Evolutionary conservation across 1,140 invertebrate species (phyloP).

Genomic region (Drosophila baimaii): DNA sequence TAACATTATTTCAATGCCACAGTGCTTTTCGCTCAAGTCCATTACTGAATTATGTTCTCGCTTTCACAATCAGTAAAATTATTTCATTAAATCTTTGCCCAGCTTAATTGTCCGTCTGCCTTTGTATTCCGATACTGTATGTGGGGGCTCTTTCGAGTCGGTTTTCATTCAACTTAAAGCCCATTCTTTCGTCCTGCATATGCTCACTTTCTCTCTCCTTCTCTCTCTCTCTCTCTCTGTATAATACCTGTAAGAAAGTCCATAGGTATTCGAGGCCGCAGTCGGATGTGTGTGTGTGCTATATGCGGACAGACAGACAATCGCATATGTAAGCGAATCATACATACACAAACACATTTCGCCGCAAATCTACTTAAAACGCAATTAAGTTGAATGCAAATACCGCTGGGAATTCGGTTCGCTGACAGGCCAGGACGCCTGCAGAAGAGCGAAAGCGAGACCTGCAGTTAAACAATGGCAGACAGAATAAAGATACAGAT

Average conservation of each 20-base stretch:
- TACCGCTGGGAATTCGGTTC: conserved; percentile 51
- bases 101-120: conserved; percentile 27
- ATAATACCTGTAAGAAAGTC: conserved; percentile 27
- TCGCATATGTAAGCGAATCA: conserved; percentile 26
- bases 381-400: conserved; percentile 82
- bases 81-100: conserved; percentile 22
- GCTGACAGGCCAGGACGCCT: conserved; percentile 22
- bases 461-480: conserved; percentile 68
- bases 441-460: conserved; percentile 23
- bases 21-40: neutral
- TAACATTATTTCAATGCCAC: neutral
- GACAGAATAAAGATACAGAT: conserved; percentile 33
- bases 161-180: conserved; percentile 8
- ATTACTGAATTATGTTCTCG: conserved; percentile 9
- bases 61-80: conserved; percentile 20
- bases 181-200: neutral
- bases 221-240: neutral
- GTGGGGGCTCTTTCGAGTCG: too few relatives aligned
- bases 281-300: neutral
- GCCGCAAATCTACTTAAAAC: conserved; percentile 81
- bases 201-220: neutral
- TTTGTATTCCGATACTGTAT: conserved; percentile 14
- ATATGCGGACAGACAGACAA: conserved; percentile 19
- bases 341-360: conserved; percentile 51
- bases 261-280: neutral